Percentiles rank a stretch among this genome's conserved stretches.
These are phyloP conservation scores for Zaprionus taronus DNA, from an alignment of 1,140 invertebrate species.

Conservation along the genomic window DNA sequence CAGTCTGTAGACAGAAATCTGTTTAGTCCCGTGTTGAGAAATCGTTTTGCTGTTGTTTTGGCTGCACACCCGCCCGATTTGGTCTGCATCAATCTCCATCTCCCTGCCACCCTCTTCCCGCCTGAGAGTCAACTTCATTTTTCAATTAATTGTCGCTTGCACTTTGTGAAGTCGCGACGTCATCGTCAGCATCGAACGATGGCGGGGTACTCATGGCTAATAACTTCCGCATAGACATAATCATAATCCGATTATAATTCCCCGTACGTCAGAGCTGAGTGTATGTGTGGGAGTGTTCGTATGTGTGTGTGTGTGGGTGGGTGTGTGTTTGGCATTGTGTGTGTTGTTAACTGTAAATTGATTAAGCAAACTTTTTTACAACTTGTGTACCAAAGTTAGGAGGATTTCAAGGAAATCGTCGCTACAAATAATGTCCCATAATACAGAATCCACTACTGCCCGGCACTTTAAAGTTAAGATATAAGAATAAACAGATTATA, in stretches of 20 bases:
- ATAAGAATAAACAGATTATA: not conserved
- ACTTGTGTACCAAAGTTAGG: constrained; percentile 10
- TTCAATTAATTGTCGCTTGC: constrained; percentile 68
- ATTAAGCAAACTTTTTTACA: constrained; percentile 49
- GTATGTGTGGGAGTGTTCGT: not conserved
- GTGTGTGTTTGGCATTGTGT: constrained; percentile 5
- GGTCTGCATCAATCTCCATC: constrained; percentile 63
- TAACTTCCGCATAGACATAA: constrained; percentile 59
- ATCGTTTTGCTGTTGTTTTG: constrained; percentile 62
- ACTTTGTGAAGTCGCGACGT: constrained; percentile 26
- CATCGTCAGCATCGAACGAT: not conserved
- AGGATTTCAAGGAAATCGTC: not conserved
- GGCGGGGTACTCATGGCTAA: constrained; percentile 28
- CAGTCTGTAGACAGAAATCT: constrained; percentile 2
- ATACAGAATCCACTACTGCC: not conserved
- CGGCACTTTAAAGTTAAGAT: not conserved
- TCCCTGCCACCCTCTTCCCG: not conserved
- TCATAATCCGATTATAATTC: constrained; percentile 72
- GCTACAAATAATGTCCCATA: not conserved
- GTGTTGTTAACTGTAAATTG: constrained; percentile 64
- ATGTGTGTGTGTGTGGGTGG: not conserved
- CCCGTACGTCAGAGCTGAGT: constrained; percentile 20
- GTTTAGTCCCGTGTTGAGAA: constrained; percentile 46
- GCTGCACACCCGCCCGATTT: constrained; percentile 20
- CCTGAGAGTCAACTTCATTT: constrained; percentile 35